Evolutionary conservation across 1,140 invertebrate species (phyloP).

Genomic region (Aphaenogaster rudis): DNA sequence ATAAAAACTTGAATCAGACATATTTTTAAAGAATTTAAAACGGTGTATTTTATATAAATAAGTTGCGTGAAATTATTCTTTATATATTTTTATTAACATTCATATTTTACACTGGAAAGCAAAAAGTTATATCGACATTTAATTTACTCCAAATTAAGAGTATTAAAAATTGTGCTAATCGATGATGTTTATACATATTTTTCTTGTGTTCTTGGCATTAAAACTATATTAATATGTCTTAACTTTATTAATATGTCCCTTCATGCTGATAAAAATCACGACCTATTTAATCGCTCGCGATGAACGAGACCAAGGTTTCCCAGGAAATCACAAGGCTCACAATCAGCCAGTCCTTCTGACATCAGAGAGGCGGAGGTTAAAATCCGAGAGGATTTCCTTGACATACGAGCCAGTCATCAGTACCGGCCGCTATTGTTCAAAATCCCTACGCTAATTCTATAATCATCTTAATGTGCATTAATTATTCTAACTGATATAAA

Average conservation of each 20-base stretch:
- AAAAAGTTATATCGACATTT: background rate
- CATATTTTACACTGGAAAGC: background rate
- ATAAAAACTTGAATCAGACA: background rate
- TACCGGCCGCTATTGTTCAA: constrained; percentile 5
- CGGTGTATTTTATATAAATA: background rate
- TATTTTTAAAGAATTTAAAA: background rate
- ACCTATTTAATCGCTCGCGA: constrained; percentile 40
- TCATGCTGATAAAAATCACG: constrained; percentile 27
- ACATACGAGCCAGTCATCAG: constrained; percentile 14
- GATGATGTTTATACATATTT: background rate
- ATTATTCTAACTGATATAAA: background rate
- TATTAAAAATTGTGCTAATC: background rate
- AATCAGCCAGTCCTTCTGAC: constrained; percentile 18
- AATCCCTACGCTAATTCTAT: constrained; percentile 18
- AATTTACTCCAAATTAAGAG: constrained; percentile 6
- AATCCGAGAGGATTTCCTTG: constrained; percentile 70
- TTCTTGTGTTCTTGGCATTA: background rate
- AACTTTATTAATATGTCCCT: background rate
- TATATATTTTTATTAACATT: constrained; percentile 2
- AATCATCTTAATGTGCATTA: constrained; percentile 16
- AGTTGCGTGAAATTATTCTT: background rate
- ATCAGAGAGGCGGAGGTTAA: constrained; percentile 69
- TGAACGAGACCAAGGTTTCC: constrained; percentile 69
- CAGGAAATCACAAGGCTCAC: constrained; percentile 27
- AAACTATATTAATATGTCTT: background rate